Conservation (phyloP, 2,797 vertebrate species). For the Otolemur crassicaudatus region DNA sequence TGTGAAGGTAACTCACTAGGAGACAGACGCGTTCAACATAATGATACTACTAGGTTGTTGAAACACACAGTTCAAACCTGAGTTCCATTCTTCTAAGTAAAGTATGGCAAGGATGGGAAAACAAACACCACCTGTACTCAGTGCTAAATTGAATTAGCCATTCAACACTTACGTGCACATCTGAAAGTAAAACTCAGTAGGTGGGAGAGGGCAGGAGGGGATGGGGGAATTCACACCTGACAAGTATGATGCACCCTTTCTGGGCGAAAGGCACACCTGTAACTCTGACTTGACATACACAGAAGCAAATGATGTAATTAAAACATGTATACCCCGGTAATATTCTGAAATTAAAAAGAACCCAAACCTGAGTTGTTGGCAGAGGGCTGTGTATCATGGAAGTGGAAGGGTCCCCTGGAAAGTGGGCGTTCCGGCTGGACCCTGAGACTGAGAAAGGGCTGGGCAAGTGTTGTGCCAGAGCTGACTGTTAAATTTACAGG, state of each 20-base stretch:
- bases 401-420: not conserved
- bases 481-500: not conserved
- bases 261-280: too few relatives aligned
- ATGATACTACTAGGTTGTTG: not conserved
- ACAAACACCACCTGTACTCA: too few relatives aligned
- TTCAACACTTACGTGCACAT: too few relatives aligned
- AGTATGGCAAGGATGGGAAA: too few relatives aligned
- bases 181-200: too few relatives aligned
- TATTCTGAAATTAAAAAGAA: not conserved
- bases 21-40: not conserved
- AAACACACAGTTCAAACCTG: not conserved
- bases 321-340: too few relatives aligned
- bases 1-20: not conserved
- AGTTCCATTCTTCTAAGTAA: not conserved
- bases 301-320: too few relatives aligned
- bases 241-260: too few relatives aligned
- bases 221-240: too few relatives aligned
- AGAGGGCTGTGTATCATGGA: accelerated
- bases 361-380: not conserved
- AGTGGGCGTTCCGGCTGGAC: accelerated
- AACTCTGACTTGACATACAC: too few relatives aligned
- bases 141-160: too few relatives aligned
- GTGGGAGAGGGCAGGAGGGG: too few relatives aligned
- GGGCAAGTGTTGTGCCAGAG: not conserved
- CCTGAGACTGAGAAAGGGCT: accelerated